Base-by-base conservation (phyloP, 1,140 invertebrate species). In the Papilio polytes region DNA sequence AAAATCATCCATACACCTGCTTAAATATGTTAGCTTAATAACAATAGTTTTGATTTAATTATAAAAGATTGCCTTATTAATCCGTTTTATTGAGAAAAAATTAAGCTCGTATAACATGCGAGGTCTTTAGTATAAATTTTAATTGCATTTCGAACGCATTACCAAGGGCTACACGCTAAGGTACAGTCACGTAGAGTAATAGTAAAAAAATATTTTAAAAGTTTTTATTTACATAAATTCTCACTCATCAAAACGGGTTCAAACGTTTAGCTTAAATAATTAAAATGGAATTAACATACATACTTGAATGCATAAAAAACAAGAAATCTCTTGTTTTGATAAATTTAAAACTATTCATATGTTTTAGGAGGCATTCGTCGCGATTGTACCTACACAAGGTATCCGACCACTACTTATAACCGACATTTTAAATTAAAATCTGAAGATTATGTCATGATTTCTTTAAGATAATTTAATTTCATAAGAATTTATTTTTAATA, bases 81-180 rank as follows among this genome's bases (percentile, higher is more conserved):
- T 26, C 10, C 59, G n/a, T 13, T 2, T 10, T 22, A 53, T 59
- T 10, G 8, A 63, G 13, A 63, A 63, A 63, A 63, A 63, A 63
- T 63, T 63, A 63, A 63, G 59, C 59, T 63, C 56, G 2, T 10
- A 22, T 63, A 26, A 26, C 59, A 63, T 63, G 59, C 59, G 59
- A 63, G 26, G 22, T 63, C 20, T 63, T 63, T 26, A 63, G 20
- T 63, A 22, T 26, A 63, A 22, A 26, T 63, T 63, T 63, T 63
- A 63, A 63, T 63, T 63, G 59, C 59, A 63, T 63, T 63, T 31
- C 10, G 12, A 63, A 63, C 22, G 59, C 59, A 26, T 63, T 63
- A 63, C 22, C 56, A 59, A 63, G 59, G 13, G 10, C 4, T 26
- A 12, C 59, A 63, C 22, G 59, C 59, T 63, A 63, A 63, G 59